Evolutionary conservation across 1,140 invertebrate species (phyloP), one percentile per base, ranked within the genome.

Genomic region (Coboldia fuscipes): DNA sequence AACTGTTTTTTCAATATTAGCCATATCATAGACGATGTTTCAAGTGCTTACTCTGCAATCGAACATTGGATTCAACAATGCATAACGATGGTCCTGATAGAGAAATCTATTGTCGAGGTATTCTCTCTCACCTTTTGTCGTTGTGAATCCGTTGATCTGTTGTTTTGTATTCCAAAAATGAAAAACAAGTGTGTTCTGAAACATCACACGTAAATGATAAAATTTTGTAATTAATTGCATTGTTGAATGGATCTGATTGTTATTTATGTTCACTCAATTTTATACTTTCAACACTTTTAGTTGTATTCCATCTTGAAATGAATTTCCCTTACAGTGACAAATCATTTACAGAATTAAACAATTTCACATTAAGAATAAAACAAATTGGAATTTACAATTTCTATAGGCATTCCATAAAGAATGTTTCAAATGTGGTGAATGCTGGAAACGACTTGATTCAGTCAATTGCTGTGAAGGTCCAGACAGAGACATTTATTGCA

Each of bases 401-500:
- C 68, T 37, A 22, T 20, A 78, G 70, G 65, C 61, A 49, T 93
- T 83, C 80, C 86, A 93, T 69, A 88, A 68, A 65, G 78, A 82
- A 63, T 93, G 86, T 66, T 93, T 88, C 74, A 89, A 89, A 63
- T 92, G 88, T 66, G 81, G 66, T 48, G 71, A 72, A 45, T 98
- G 94, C 65, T 68, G 69, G 50, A 97, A 96, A 67, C 70, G 85
- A 58, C 70, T 98, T 60, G 93, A 98, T 63, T 96, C 90, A 38
- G 79, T 86, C 43, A 89, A 82, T 60, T 82, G 82, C 63, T 89
- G 85, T 57, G 89, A 96, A 61, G 83, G 76, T 48, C 81, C 92
- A 45, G 89, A 96, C 54, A 86, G 83, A 41, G 80, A 94, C 56
- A 85, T 98, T 61, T 97, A 92, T 65, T 98, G 94, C 66, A 89